A percentile compares a stretch with the other conserved stretches of the same genome.
These are phyloP conservation scores for Muntiacus reevesi DNA, from an alignment of 2,113 vertebrate species.

Conservation along the genomic window DNA sequence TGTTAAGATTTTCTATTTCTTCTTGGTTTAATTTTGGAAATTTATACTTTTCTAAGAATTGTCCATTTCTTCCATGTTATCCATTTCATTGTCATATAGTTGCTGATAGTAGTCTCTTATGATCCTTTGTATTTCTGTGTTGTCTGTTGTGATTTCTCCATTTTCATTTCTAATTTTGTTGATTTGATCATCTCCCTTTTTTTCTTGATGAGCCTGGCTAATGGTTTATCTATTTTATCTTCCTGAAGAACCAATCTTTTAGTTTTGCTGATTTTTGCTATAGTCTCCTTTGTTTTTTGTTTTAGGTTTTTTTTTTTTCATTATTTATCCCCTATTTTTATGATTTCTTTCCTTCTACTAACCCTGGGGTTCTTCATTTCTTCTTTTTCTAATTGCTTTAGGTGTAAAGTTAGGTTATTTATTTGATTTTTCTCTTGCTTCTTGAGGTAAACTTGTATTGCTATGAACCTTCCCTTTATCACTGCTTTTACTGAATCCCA, in stretches of 20 bases:
- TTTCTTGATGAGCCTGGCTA: neutral
- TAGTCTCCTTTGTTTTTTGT: neutral
- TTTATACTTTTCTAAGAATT: neutral
- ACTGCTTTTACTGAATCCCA: neutral
- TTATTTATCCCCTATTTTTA: neutral
- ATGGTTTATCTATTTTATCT: neutral
- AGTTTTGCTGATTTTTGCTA: neutral
- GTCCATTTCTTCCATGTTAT: neutral
- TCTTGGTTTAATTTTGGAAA: neutral
- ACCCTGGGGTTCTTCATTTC: neutral
- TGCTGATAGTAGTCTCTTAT: neutral
- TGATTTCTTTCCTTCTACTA: neutral
- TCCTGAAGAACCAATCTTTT: neutral
- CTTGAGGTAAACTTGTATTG: neutral
- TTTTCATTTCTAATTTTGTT: neutral
- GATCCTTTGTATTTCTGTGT: neutral
- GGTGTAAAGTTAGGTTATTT: neutral
- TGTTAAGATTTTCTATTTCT: neutral
- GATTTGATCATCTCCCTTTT: neutral
- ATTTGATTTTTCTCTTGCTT: neutral
- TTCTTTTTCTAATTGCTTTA: neutral
- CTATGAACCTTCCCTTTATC: neutral
- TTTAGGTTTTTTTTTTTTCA: neutral
- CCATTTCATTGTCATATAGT: neutral
- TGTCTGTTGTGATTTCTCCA: neutral